These are phyloP conservation scores for Cariama cristata DNA, from an alignment of 2,113 vertebrate genomes.

Conservation along the genomic window DNA sequence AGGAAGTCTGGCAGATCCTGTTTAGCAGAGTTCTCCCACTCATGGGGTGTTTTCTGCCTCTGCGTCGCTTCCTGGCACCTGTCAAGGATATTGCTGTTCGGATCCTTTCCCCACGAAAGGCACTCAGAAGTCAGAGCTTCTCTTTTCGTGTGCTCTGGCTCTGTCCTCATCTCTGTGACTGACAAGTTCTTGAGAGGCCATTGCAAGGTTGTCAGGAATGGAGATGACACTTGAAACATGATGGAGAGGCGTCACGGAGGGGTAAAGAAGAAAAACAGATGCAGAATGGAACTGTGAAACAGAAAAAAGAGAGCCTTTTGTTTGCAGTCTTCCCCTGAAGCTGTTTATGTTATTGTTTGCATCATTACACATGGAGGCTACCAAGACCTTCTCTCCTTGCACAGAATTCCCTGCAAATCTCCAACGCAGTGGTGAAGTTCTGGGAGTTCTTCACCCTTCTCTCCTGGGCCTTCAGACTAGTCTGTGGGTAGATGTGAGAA, in stretches of 20 bases:
- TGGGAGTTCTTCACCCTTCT: not conserved
- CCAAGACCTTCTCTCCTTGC: not conserved
- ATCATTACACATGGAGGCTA: fast-evolving
- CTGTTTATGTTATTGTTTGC: not conserved
- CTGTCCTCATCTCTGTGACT: not conserved
- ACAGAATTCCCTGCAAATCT: not conserved
- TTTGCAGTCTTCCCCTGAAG: not conserved
- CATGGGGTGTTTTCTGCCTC: not conserved
- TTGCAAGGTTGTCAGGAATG: not conserved
- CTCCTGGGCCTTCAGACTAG: not conserved
- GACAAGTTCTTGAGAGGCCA: not conserved
- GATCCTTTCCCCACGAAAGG: not conserved
- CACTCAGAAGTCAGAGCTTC: not conserved
- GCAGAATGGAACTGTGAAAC: not conserved
- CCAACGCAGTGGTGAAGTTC: not conserved
- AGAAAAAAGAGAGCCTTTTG: not conserved
- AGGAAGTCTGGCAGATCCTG: constrained; percentile 1
- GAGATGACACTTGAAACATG: not conserved
- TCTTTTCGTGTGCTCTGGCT: fast-evolving
- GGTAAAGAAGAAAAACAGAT: not conserved
- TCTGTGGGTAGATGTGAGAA: not conserved
- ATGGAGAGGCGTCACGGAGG: not conserved
- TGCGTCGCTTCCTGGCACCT: not conserved
- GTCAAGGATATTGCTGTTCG: not conserved
- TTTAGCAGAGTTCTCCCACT: not conserved